phyloP scores from a whole-genome alignment of 2,113 vertebrate species.

The Lathamus discolor region DNA sequence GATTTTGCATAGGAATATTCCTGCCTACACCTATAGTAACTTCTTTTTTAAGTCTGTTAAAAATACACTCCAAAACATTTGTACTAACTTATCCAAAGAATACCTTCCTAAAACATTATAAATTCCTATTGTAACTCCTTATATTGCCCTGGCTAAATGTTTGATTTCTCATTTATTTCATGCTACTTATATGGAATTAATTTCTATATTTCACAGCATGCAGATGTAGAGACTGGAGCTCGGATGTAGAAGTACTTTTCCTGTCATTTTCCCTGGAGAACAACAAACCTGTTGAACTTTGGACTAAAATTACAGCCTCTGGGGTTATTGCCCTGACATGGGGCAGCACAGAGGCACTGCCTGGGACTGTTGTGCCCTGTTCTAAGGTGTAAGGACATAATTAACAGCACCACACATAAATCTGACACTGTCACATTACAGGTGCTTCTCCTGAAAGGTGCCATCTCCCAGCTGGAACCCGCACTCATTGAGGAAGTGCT shows the following conservation, averaged over 20 bases:
- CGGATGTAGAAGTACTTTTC: rapidly evolving
- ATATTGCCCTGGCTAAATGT: neutral
- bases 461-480: neutral
- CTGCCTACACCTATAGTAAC: neutral
- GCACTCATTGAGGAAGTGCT: neutral
- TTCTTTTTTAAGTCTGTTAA: neutral
- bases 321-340: neutral
- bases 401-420: neutral
- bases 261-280: neutral
- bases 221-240: neutral
- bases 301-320: neutral
- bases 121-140: neutral
- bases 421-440: rapidly evolving
- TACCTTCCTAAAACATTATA: neutral
- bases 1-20: neutral
- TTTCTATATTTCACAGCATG: neutral
- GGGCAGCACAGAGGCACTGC: neutral
- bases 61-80: neutral
- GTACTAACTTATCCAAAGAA: neutral
- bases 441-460: neutral
- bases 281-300: neutral
- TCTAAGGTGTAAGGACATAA: neutral
- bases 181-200: neutral
- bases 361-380: neutral
- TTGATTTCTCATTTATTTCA: neutral